Conservation (phyloP, 2,888 invertebrate species). For the Agriopis leucophaearia region DNA sequence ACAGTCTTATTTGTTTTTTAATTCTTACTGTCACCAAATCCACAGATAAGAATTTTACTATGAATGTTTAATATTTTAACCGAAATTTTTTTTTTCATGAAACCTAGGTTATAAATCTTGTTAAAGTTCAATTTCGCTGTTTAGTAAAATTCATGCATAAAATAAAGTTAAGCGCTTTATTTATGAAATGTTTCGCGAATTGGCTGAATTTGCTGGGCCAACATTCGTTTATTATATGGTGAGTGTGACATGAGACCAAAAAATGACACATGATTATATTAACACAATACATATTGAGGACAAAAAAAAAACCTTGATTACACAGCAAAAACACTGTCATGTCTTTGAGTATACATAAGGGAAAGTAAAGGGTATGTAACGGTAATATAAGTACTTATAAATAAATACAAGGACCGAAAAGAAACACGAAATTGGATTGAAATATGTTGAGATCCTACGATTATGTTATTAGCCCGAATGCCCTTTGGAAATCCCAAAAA, state of each 20-base stretch:
- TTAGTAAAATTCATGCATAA: neutral
- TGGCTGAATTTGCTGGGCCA: constrained; percentile 4
- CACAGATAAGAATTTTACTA: neutral
- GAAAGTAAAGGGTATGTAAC: neutral
- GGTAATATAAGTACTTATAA: constrained; percentile 5
- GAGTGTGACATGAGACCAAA: neutral
- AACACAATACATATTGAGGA: neutral
- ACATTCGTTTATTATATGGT: constrained; percentile 22
- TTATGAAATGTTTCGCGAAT: constrained; percentile 7
- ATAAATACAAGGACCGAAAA: neutral
- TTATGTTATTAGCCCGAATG: constrained; percentile 25
- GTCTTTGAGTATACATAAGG: neutral
- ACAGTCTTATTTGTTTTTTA: neutral
- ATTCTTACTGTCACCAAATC: neutral
- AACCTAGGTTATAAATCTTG: neutral
- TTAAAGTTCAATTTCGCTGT: neutral
- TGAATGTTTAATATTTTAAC: no score
- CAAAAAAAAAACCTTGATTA: neutral
- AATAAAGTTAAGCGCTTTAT: constrained; percentile 5
- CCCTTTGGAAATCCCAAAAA: constrained; percentile 21
- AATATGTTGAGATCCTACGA: constrained; percentile 9
- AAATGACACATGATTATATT: neutral
- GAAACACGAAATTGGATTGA: constrained; percentile 20
- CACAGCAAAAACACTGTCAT: no score
- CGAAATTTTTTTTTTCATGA: neutral